Evolutionary conservation across 2,888 invertebrate genomes (phyloP), one percentile per base, ranked within the genome.

Genomic region (Drosophila siamana): DNA sequence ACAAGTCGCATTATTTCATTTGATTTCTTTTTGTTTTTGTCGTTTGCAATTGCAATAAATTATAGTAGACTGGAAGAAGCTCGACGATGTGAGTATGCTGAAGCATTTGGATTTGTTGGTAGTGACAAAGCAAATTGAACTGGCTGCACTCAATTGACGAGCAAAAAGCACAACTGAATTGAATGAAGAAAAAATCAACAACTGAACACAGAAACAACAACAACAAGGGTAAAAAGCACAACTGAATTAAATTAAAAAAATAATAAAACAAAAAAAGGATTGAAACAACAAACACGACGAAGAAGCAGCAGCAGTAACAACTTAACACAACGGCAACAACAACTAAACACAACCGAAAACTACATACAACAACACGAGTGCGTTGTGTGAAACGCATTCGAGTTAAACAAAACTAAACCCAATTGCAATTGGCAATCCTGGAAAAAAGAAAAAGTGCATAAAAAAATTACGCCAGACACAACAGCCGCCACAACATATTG

Each of bases 391-490:
- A 28, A 28, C 28, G 2, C 28, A 28, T 28, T 28, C 33, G 5
- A 33, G n/a, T n/a, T 33, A n/a, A n/a, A 33, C 11, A n/a, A 33
- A 28, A 33, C n/a, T n/a, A 33, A n/a, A 33, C n/a, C n/a, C 40
- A 36, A n/a, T 54, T 47, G 52, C 7, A 13, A 26, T 46, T 47
- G 28, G 28, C n/a, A 41, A 62, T 57, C 38, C 50, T 24, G 15
- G 51, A 51, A 22, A 28, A 13, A 26, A 48, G 28, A 36, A 30
- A 61, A 26, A 59, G 28, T 28, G 9, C 28, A 28, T 28, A 54
- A 55, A 2, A 57, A 65, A 48, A 16, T 59, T 52, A 71, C 75
- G 51, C 72, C 67, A 76, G 72, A 72, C 77, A 72, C 62, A 74
- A 77, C 71, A 76, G 71, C 52, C 70, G 68, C 57, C 28, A 16